Evolutionary conservation across 2,113 vertebrate genomes (phyloP).

Genomic region (Clinocottus analis): DNA sequence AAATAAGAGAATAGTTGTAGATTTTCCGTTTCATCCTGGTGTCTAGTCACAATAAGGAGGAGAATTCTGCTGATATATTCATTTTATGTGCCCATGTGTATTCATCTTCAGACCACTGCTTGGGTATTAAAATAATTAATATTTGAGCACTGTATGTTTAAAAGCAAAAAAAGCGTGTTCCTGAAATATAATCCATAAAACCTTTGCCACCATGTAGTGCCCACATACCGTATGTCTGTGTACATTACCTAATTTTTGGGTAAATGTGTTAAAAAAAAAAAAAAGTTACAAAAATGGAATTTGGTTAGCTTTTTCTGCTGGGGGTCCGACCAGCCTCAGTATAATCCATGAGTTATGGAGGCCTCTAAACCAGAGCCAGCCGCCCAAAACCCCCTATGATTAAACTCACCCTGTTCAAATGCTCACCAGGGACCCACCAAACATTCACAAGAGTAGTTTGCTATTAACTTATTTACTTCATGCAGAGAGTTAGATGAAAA

Average conservation of each 20-base stretch:
- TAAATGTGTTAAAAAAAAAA: neutral
- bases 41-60: constrained; percentile 64
- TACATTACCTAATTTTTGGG: neutral
- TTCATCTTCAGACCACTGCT: constrained; percentile 49
- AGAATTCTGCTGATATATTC: constrained; percentile 61
- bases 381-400: constrained; percentile 14
- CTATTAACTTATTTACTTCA: neutral
- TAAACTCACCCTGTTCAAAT: neutral
- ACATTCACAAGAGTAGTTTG: neutral
- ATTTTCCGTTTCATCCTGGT: constrained; percentile 47
- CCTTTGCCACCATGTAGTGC: neutral
- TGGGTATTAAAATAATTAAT: constrained; percentile 23
- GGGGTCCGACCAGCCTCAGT: constrained; percentile 9
- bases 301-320: constrained; percentile 33
- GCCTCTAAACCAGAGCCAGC: neutral
- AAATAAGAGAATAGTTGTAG: constrained; percentile 43
- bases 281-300: constrained; percentile 30
- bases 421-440: neutral
- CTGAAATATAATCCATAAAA: constrained; percentile 5
- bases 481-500: neutral
- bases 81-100: constrained; percentile 44
- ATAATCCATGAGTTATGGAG: constrained; percentile 29
- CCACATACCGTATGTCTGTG: constrained; percentile 3
- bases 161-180: constrained; percentile 11
- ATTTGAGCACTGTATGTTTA: constrained; percentile 21